A percentile compares a stretch with the other conserved stretches of the same genome.
Conservation (phyloP, 1,140 invertebrate species). For the Drosophila arizonae region DNA sequence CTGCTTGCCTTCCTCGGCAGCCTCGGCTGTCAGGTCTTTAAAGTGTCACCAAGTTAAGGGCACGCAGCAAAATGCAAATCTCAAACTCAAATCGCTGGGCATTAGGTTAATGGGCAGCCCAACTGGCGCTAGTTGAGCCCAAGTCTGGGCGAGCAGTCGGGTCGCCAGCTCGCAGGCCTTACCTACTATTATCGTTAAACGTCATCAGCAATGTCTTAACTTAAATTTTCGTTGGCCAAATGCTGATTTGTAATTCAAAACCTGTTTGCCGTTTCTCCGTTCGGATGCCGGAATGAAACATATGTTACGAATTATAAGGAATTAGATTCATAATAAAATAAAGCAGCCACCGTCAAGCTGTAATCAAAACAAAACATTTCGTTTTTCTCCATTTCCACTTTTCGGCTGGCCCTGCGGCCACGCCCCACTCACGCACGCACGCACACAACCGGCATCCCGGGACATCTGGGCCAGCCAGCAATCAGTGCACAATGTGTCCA, state of each 20-base stretch:
- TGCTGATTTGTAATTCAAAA: constrained; percentile 80
- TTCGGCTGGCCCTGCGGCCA: constrained; percentile 17
- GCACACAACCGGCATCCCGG: constrained; percentile 34
- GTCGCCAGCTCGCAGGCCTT: constrained; percentile 11
- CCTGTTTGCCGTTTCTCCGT: constrained; percentile 49
- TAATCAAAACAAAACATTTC: constrained; percentile 80
- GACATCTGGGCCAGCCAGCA: constrained; percentile 46
- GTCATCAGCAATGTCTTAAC: constrained; percentile 77
- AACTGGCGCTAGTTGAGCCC: constrained; percentile 53
- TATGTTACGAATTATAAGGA: constrained; percentile 81
- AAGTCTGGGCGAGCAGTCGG: constrained; percentile 16
- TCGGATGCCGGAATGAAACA: constrained; percentile 46
- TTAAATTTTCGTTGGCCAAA: constrained; percentile 50
- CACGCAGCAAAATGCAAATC: constrained; percentile 53
- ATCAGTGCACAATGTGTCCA: constrained; percentile 79
- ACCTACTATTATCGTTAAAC: constrained; percentile 59
- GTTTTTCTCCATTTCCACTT: constrained; percentile 30
- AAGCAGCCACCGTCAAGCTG: constrained; percentile 69
- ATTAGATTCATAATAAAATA: constrained; percentile 82
- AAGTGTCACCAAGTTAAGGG: constrained; percentile 76
- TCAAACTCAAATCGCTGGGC: constrained; percentile 73
- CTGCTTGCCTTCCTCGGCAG: constrained; percentile 4
- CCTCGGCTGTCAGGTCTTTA: constrained; percentile 56
- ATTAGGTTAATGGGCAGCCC: constrained; percentile 73
- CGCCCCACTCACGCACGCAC: constrained; percentile 45